Conservation (phyloP, 2,797 vertebrate genomes). For the Ispidina picta region DNA sequence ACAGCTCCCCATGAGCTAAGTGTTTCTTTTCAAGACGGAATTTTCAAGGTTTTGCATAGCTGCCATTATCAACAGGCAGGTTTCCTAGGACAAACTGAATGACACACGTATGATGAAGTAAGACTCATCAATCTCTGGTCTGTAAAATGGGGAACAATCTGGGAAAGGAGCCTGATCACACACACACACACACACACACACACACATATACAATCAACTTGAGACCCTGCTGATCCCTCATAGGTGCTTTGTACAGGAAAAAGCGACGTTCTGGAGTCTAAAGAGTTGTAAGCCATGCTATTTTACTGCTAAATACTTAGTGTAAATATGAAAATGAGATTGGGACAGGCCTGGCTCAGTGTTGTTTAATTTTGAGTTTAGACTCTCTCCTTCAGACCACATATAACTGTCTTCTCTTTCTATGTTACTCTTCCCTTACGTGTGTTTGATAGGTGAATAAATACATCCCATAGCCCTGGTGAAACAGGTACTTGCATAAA, state of each 20-base stretch:
- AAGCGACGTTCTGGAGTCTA: too few relatives aligned
- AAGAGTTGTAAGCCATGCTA: neutral
- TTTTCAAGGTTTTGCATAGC: neutral
- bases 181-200: too few relatives aligned
- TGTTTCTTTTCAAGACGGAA: neutral
- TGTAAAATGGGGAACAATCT: too few relatives aligned
- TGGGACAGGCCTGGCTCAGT: neutral
- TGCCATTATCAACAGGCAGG: neutral
- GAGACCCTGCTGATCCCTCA: too few relatives aligned
- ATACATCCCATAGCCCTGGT: neutral
- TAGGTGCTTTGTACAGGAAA: too few relatives aligned
- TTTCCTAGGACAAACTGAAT: neutral
- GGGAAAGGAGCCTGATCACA: too few relatives aligned
- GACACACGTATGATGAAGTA: too few relatives aligned
- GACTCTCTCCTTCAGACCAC: neutral
- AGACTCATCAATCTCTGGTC: too few relatives aligned
- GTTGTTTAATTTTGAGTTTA: neutral
- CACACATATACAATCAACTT: too few relatives aligned
- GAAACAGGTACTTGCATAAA: neutral
- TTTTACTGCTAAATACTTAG: neutral
- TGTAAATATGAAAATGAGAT: neutral
- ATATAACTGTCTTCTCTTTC: neutral
- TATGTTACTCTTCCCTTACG: neutral
- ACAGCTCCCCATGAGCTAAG: neutral
- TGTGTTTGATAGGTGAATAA: neutral